Base-by-base conservation (phyloP, 1,140 invertebrate genomes). In the Oreohelix idahoensis region DNA sequence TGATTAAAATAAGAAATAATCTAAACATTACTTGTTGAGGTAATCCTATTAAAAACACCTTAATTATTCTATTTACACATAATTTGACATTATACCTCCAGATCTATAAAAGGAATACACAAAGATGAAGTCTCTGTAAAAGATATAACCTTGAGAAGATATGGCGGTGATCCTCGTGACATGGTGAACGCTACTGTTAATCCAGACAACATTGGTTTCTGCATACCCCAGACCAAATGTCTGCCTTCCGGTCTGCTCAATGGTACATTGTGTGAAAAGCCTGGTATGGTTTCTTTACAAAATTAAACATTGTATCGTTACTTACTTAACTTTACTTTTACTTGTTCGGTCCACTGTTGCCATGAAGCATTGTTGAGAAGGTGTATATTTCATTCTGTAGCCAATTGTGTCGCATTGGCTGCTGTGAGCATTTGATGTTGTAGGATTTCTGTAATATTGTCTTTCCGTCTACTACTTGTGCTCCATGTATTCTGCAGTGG, bases 181-280 rank as follows among this genome's bases (percentile, higher is more conserved):
- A 84, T 92, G 63, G 86, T 83, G 8, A 91, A 90, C 84, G 86
- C 83, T 15, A 88, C 88, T 1, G 78, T 85, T 0, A 92, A 92
- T 70, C 92, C 92, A 5, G 89, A 90, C 83, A 93, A 93, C 83
- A 83, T 85, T 32, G 92, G 92, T 5, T 93, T 92, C 84, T 93
- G 92, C 87, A 91, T 89, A 15, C 92, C 91, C n/a, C 26, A 87
- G 42, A 69, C 83, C 20, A 84, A 88, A 38, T 92, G 91, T 85
- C 80, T 93, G 35, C 87, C 86, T 15, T 84, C 86, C n/a, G 91
- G 91, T 2, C 66, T 91, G 29, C 45, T 92, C 0, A 91, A 91
- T 76, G 71, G 90, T 39, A 90, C 89, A 20, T 39, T 75, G 42
- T 91, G 90, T 88, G 86, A 89, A 74, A 80, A 38, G 39, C 87